Percentiles rank a stretch among this genome's conserved stretches.
Evolutionary conservation across 2,113 vertebrate species (phyloP).

Genomic region (Elanus axillaris): DNA sequence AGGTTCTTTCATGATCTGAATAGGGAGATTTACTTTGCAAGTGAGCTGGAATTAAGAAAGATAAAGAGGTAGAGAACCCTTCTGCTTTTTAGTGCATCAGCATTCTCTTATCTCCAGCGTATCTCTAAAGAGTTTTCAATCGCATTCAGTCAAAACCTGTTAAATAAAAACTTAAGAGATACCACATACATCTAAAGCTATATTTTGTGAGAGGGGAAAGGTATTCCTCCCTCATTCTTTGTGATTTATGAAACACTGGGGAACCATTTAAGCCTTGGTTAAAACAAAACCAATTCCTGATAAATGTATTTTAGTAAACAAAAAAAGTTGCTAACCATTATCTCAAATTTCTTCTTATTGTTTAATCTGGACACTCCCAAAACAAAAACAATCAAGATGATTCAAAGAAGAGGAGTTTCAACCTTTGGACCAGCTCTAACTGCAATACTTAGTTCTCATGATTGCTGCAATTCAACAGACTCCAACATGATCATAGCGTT

Average conservation of each 20-base stretch:
- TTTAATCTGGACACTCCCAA: slow-evolving; percentile 47
- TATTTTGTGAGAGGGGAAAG: neutral
- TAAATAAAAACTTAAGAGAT: neutral
- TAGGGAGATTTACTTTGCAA: neutral
- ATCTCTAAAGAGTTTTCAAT: neutral
- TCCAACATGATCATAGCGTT: neutral
- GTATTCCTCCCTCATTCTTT: neutral
- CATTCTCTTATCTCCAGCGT: neutral
- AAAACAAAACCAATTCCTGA: neutral
- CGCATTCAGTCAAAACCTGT: neutral
- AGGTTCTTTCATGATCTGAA: neutral
- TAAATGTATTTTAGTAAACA: slow-evolving; percentile 7
- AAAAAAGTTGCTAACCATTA: neutral
- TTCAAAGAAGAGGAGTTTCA: slow-evolving; percentile 13
- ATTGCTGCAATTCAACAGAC: slow-evolving; percentile 14
- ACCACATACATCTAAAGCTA: neutral
- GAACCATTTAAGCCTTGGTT: neutral
- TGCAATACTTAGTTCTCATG: neutral
- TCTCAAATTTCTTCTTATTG: neutral
- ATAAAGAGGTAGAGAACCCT: neutral
- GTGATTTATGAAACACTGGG: neutral
- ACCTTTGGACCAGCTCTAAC: slow-evolving; percentile 26
- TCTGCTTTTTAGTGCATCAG: neutral
- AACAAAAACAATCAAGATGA: slow-evolving; percentile 7
- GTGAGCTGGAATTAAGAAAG: neutral